Evolutionary conservation across 2,797 vertebrate species (phyloP), one percentile per base, ranked within the genome.

Genomic region (Eleutherodactylus coqui): DNA sequence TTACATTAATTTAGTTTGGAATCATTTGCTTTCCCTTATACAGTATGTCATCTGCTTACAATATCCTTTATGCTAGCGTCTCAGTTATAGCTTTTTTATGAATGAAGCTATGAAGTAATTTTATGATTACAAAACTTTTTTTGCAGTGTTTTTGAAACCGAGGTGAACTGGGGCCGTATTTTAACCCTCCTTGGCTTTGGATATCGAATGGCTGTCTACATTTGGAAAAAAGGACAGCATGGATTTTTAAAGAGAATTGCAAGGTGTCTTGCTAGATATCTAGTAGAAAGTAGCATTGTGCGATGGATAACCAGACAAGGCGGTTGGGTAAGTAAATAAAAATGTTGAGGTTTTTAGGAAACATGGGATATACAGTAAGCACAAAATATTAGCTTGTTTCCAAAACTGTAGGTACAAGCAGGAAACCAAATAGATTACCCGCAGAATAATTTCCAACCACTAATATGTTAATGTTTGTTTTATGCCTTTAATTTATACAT

Each of bases 111-210:
- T 38, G 11, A 69, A 24, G 2, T 24, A 43, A 38, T 38, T 38
- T 38, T 14, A 38, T 70, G 4, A 11, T n/a, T 24, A n/a, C 21
- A 41, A 41, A 70, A 3, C 24, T 90, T 79, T 53, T n/a, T 0
- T 90, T 83, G 0, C 91, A 96, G 95, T 87, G 88, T 96, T 32
- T 96, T 96, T 27, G 93, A 96, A 17, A 94, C 92, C 0, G 95
- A 91, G 75, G 94, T 95, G 76, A 95, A 93, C 91, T 96, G 95
- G 95, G 95, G 95, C 79, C 93, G 95, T 0, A 93, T 96, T 92
- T 92, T 95, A 1, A 93, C 94, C 0, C 92, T 96, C 78, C 91
- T 96, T 90, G 88, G 91, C 62, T 96, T 96, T 0, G 95, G 95
- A 1, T 96, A 96, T 89, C 92, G 93, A 80, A 90, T 96, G 94